These are phyloP conservation scores for Onchidella celtica DNA, from an alignment of 2,888 invertebrate genomes.

Conservation along the genomic window DNA sequence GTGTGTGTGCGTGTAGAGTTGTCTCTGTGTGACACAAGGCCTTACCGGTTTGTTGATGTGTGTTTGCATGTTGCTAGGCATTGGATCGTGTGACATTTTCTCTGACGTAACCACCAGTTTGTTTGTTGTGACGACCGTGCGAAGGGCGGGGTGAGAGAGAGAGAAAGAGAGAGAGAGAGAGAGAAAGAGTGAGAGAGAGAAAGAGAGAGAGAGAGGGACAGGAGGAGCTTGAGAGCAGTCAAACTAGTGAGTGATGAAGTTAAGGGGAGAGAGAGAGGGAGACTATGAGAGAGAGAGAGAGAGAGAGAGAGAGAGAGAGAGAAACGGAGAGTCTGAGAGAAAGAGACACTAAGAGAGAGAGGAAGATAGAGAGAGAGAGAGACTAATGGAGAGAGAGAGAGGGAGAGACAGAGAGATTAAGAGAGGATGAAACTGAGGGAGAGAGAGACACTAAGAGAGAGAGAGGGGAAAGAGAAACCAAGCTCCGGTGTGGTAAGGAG, in stretches of 20 bases:
- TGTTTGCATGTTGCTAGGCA: neutral
- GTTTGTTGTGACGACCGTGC: neutral
- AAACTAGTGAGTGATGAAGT: conserved; percentile 11
- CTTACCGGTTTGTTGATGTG: neutral
- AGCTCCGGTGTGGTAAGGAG: neutral
- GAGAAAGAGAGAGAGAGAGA: neutral
- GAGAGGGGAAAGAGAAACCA: neutral
- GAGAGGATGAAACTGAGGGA: neutral
- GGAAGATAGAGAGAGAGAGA: neutral
- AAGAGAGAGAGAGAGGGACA: too few species aligned
- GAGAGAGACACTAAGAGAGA: too few species aligned
- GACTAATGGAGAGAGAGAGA: conserved; percentile 20
- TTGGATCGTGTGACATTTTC: neutral
- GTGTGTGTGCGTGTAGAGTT: neutral
- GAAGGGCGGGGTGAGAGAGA: neutral
- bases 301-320: neutral
- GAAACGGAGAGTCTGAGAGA: neutral
- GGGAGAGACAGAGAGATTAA: neutral
- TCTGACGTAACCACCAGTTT: neutral
- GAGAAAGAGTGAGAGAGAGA: too few species aligned
- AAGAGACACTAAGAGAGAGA: too few species aligned
- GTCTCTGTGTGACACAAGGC: neutral
- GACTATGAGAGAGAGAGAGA: conserved; percentile 19
- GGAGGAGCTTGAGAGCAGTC: neutral
- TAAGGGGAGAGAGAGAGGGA: too few species aligned